Evolutionary conservation across 2,888 invertebrate species (phyloP).

Genomic region (Caenorhabditis plicata): DNA sequence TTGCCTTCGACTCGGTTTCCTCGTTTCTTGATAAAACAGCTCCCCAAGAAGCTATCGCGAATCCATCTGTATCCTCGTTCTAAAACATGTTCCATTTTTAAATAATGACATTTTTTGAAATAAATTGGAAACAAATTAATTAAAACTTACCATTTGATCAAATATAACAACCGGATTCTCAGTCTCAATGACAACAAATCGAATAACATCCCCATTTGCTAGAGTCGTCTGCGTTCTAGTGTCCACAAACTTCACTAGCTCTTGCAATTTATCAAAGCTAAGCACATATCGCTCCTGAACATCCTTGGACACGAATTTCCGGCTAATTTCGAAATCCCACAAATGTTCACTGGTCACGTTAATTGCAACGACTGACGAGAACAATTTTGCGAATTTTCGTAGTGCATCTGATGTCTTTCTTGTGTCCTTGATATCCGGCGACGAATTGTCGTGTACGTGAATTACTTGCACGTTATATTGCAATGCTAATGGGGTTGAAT

Average conservation of each 20-base stretch:
- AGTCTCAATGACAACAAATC: conserved; percentile 37
- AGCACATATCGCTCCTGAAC: conserved; percentile 47
- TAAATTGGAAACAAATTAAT: conserved; percentile 6
- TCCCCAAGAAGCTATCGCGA: conserved; percentile 60
- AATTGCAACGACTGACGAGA: conserved; percentile 1
- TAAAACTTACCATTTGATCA: conserved; percentile 39
- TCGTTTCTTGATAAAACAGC: conserved; percentile 47
- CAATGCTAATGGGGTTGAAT: conserved; percentile 44
- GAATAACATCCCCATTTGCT: conserved; percentile 28
- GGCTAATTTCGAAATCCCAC: conserved; percentile 53
- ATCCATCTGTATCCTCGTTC: conserved; percentile 45
- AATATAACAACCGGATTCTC: conserved; percentile 30
- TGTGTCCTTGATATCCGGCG: conserved; percentile 1
- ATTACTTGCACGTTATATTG: conserved; percentile 56
- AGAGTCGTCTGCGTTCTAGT: conserved; percentile 29
- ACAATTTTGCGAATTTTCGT: conserved; percentile 22
- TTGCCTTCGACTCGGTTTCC: conserved; percentile 23
- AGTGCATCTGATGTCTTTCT: conserved; percentile 18
- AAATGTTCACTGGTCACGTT: conserved; percentile 49
- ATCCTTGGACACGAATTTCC: conserved; percentile 37
- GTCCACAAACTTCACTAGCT: conserved; percentile 39
- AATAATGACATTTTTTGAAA: background rate
- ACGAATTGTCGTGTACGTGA: conserved; percentile 50
- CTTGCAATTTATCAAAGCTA: conserved; percentile 27
- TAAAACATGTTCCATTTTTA: too few species aligned